These are phyloP conservation scores for Papilio polyxenes DNA, from an alignment of 1,140 invertebrate species.

Conservation along the genomic window DNA sequence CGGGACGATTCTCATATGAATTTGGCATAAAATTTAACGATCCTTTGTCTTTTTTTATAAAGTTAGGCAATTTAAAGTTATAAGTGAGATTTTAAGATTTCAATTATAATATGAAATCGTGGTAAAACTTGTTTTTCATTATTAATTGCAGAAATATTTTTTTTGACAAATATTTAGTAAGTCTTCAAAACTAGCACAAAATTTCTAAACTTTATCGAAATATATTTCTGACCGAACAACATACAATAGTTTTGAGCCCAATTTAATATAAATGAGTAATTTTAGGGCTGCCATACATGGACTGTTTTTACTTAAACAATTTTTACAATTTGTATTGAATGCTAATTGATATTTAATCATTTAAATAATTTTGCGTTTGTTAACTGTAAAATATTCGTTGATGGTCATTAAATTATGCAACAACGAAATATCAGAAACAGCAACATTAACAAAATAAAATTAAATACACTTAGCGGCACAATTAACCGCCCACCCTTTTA, in stretches of 20 bases:
- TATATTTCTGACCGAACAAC: background rate
- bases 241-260: background rate
- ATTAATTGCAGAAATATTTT: conserved; percentile 24
- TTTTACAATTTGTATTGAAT: no score
- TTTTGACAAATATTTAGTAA: background rate
- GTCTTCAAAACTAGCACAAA: background rate
- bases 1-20: conserved; percentile 6
- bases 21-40: conserved; percentile 26
- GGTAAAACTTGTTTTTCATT: background rate
- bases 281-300: background rate
- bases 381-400: background rate
- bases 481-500: no score
- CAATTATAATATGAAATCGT: conserved; percentile 21
- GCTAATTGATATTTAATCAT: no score
- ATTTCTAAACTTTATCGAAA: conserved; percentile 1
- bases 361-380: background rate
- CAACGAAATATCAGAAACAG: background rate
- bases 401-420: background rate
- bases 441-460: no score
- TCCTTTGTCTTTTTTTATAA: conserved; percentile 33
- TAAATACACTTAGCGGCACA: no score
- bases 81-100: conserved; percentile 5
- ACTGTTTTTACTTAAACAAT: background rate
- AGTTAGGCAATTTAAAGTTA: conserved; percentile 7
- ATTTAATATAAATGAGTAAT: background rate